Conservation (phyloP, 1,140 invertebrate genomes). For the Cataglyphis hispanica region DNA sequence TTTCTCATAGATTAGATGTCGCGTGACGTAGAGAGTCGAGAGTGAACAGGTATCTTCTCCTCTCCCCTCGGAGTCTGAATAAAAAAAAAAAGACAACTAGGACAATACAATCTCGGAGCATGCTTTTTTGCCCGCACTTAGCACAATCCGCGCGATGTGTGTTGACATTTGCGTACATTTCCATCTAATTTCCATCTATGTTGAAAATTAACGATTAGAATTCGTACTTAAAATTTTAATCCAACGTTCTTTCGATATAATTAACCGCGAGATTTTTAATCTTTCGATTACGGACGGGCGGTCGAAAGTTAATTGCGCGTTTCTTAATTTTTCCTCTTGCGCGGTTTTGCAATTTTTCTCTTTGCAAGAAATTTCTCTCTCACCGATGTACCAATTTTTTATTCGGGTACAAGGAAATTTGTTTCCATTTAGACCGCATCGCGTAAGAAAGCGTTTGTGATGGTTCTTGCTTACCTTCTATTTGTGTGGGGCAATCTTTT, state of each 20-base stretch:
- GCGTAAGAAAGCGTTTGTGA: constrained; percentile 46
- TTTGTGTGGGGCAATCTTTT: constrained; percentile 11
- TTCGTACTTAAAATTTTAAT: background rate
- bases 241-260: background rate
- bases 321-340: constrained; percentile 6
- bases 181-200: background rate
- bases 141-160: background rate
- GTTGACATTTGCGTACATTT: background rate
- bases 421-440: constrained; percentile 21
- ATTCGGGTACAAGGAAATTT: constrained; percentile 1
- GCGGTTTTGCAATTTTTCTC: constrained; percentile 1
- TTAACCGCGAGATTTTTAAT: constrained; percentile 41
- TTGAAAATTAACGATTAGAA: constrained; percentile 16
- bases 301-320: constrained; percentile 6
- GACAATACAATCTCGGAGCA: background rate
- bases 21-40: constrained; percentile 75
- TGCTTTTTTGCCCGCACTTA: background rate
- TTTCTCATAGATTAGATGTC: constrained; percentile 79
- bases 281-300: constrained; percentile 6
- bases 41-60: constrained; percentile 77
- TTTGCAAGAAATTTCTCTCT: too few species aligned
- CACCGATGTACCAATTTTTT: background rate
- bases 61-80: background rate
- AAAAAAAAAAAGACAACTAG: constrained; percentile 54
- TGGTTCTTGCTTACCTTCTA: constrained; percentile 20